A percentile compares a stretch with the other conserved stretches of the same genome.
These are phyloP conservation scores for Antheraea pernyi DNA, from an alignment of 1,140 invertebrate genomes.

Conservation along the genomic window DNA sequence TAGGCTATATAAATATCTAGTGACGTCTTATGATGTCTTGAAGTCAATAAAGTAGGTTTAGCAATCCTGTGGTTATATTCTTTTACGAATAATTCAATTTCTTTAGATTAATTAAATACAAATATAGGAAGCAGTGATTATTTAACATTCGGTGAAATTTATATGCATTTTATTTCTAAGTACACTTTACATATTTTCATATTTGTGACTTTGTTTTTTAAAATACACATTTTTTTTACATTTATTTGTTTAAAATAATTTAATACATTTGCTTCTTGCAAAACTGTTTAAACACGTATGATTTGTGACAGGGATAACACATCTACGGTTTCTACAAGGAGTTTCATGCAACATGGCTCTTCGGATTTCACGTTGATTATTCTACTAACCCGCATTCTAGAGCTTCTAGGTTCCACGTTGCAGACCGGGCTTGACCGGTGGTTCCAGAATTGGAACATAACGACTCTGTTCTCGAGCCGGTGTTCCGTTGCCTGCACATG, in stretches of 20 bases:
- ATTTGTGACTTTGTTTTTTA: too few species aligned
- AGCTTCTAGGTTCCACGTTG: constrained; percentile 62
- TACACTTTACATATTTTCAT: too few species aligned
- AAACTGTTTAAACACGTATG: neutral
- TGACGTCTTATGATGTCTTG: too few species aligned
- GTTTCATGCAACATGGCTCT: constrained; percentile 4
- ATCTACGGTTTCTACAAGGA: neutral
- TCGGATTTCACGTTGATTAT: constrained; percentile 5
- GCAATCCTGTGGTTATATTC: too few species aligned
- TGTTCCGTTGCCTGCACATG: constrained; percentile 86
- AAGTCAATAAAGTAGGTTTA: too few species aligned
- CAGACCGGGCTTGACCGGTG: constrained; percentile 33
- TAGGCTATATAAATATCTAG: too few species aligned
- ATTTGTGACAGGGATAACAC: neutral
- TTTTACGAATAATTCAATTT: too few species aligned
- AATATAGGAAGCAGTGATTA: too few species aligned
- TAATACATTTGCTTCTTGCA: neutral
- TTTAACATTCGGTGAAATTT: too few species aligned
- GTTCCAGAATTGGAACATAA: constrained; percentile 44
- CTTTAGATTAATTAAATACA: too few species aligned
- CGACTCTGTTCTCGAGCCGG: constrained; percentile 66
- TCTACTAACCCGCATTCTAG: constrained; percentile 63
- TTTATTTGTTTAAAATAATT: neutral
- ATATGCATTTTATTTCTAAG: too few species aligned
- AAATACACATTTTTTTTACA: too few species aligned